Base-by-base conservation (phyloP, 2,113 vertebrate genomes). In the Phalacrocorax pelagicus region DNA sequence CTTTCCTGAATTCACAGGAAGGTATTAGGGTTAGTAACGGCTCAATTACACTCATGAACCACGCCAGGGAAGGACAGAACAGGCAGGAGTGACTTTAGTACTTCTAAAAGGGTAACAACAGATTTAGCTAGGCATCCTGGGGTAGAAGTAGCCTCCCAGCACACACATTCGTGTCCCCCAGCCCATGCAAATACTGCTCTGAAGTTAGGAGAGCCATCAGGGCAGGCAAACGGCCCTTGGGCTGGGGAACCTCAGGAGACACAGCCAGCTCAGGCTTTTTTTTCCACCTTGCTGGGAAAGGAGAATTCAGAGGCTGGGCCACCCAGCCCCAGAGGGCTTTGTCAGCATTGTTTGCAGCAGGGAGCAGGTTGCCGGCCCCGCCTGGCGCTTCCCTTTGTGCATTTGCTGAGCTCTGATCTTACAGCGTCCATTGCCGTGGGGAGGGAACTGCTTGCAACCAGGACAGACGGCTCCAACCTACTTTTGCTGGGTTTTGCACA, bases 321-420 rank as follows among this genome's bases (percentile, higher is more conserved):
- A 1, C 71, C 70, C 81, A 86, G 81, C 70, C 94, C 90, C 71
- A 15, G 52, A 89, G 86, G 75, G 72, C 81, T 92, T 20, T 20
- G 86, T 51, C 94, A 92, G 90, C 86, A 17, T 40, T 62, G 81
- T 86, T 27, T 55, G 81, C 65, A 62, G 86, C 30, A 12, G 44
- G 32, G 69, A 79, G 26, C 44, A 34, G 75, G 81, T 46, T n/a
- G 32, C 10, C 7, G 0, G 90, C 44, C 82, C 81, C 54, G n/a
- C 91, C 86, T 58, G 72, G 66, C 51, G 27, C 91, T 69, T 67
- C 66, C 72, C 94, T 74, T 54, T 26, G 72, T 52, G 82, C 78
- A 6, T 73, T 34, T 63, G 94, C 91, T 71, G 79, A 84, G 79
- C 91, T 88, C 82, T 74, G 67, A 70, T 79, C 91, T 84, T 5